phyloP scores from a whole-genome alignment of 2,113 vertebrate genomes.

The Silurus glanis region DNA sequence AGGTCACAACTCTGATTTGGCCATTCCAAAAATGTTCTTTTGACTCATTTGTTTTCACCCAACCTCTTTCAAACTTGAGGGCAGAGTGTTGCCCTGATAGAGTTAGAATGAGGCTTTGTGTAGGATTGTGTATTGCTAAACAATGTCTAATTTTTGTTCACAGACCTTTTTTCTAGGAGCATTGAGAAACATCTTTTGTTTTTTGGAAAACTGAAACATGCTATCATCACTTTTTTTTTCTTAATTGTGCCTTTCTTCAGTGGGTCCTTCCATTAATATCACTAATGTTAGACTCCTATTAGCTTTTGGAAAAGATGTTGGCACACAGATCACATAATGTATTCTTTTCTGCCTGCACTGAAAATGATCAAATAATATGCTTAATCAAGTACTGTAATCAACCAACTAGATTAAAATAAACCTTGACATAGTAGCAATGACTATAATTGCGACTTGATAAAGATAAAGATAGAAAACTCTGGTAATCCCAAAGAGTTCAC shows the following conservation, averaged over 20 bases:
- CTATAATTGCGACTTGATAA: neutral
- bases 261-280: neutral
- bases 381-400: neutral
- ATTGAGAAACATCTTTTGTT: neutral
- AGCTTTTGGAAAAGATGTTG: neutral
- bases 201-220: neutral
- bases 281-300: neutral
- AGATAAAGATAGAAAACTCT: neutral
- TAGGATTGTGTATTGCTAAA: neutral
- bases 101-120: neutral
- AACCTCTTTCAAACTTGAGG: neutral
- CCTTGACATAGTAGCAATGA: too few species aligned
- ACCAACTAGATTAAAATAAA: neutral
- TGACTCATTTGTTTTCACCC: neutral
- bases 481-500: neutral
- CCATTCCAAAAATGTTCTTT: neutral
- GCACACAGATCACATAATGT: neutral
- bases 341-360: neutral
- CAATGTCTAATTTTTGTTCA: neutral
- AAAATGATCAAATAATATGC: neutral
- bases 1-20: neutral
- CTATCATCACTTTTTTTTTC: too few species aligned
- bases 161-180: neutral
- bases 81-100: neutral
- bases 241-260: neutral